These are phyloP conservation scores for Cantharis flavilabris DNA, from an alignment of 2,888 invertebrate species.

Conservation along the genomic window DNA sequence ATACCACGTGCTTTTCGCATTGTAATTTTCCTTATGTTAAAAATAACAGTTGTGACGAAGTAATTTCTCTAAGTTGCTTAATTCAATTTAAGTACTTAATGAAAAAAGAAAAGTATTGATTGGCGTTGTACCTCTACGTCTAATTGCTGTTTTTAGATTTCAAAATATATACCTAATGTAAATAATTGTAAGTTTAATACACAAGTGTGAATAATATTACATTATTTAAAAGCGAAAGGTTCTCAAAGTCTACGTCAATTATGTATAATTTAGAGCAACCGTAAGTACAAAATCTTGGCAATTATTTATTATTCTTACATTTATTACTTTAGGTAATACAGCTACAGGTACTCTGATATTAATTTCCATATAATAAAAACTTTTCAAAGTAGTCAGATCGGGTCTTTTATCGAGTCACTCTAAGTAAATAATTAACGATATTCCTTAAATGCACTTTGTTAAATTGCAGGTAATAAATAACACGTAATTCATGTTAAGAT, in stretches of 20 bases:
- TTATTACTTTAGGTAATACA: slow-evolving; percentile 24
- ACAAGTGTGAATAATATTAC: slow-evolving; percentile 6
- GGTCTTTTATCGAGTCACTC: not conserved
- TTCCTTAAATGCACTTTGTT: not conserved
- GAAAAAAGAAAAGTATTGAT: not conserved
- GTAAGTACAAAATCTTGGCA: slow-evolving; percentile 22
- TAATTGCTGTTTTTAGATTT: not conserved
- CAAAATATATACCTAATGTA: not conserved
- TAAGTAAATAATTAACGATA: not conserved
- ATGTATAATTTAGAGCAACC: slow-evolving; percentile 31
- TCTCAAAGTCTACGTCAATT: slow-evolving; percentile 29
- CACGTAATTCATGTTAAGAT: not conserved
- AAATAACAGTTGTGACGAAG: not conserved
- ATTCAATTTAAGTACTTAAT: not conserved
- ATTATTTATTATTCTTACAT: slow-evolving; percentile 30
- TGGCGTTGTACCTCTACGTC: not conserved
- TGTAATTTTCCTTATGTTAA: not conserved
- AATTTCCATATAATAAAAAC: not conserved
- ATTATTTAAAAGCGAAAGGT: slow-evolving; percentile 27
- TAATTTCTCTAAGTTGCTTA: not conserved
- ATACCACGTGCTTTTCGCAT: not conserved
- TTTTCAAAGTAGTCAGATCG: not conserved
- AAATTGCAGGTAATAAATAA: not conserved
- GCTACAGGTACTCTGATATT: not conserved
- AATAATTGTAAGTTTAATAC: not conserved